Evolutionary conservation across 2,888 invertebrate genomes (phyloP).

Genomic region (Doris montereyensis): DNA sequence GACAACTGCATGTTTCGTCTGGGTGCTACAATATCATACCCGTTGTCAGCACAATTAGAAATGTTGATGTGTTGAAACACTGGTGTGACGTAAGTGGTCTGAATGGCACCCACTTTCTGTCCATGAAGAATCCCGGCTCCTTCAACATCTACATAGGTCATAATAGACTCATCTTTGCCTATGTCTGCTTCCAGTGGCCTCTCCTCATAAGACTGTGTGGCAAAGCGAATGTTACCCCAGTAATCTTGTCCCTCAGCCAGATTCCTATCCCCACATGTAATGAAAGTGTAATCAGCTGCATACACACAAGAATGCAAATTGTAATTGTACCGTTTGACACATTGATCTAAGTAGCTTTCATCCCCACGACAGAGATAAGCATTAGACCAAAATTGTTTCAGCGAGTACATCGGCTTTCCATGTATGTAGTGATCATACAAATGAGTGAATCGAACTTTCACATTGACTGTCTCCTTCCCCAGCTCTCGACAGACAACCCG

Average conservation of each 20-base stretch:
- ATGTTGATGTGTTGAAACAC: conserved; percentile 86
- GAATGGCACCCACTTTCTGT: conserved; percentile 91
- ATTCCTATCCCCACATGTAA: conserved; percentile 83
- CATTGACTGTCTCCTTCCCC: conserved; percentile 90
- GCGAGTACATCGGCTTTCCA: conserved; percentile 68
- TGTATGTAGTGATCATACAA: conserved; percentile 69
- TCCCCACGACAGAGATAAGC: conserved; percentile 71
- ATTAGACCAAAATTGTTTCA: conserved; percentile 71
- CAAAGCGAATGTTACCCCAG: conserved; percentile 97
- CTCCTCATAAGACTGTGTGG: conserved; percentile 91
- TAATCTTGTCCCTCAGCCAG: conserved; percentile 60
- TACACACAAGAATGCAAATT: conserved; percentile 82
- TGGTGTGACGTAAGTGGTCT: conserved; percentile 91
- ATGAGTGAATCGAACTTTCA: conserved; percentile 83
- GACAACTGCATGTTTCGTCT: conserved; percentile 79
- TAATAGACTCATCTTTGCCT: conserved; percentile 79
- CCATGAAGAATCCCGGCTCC: conserved; percentile 97
- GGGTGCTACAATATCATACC: conserved; percentile 92
- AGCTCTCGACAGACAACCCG: conserved; percentile 94
- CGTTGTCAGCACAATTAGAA: conserved; percentile 88
- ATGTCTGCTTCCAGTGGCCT: conserved; percentile 69
- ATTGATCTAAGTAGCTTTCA: conserved; percentile 73
- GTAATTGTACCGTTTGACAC: conserved; percentile 87
- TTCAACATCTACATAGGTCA: conserved; percentile 83
- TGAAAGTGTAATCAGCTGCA: conserved; percentile 88